phyloP scores from a whole-genome alignment of 2,888 invertebrate genomes.

The Drosophila austrosaltans region DNA sequence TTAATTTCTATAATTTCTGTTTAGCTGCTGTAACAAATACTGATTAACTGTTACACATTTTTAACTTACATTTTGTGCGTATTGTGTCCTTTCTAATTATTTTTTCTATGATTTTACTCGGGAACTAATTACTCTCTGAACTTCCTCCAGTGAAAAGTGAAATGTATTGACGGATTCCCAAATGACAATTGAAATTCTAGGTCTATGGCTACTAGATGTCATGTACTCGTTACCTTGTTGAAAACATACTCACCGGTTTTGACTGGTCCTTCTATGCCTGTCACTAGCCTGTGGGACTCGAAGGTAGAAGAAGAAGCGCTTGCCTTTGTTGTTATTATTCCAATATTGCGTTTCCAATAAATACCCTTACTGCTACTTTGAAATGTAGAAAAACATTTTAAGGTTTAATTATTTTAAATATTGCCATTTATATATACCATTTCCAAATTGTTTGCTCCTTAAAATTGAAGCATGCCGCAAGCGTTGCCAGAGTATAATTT shows the following conservation, averaged over 20 bases:
- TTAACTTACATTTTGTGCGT: conserved; percentile 36
- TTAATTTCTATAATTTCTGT: conserved; percentile 17
- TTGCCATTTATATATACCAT: neutral
- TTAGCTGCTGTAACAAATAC: conserved; percentile 6
- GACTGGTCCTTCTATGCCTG: neutral
- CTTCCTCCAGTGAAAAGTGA: conserved; percentile 42
- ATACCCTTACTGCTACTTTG: neutral
- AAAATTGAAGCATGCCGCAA: neutral
- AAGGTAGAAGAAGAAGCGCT: conserved; percentile 32
- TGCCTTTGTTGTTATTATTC: conserved; percentile 25
- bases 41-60: conserved; percentile 9
- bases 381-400: neutral
- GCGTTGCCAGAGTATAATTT: neutral
- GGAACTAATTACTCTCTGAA: conserved; percentile 30
- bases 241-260: conserved; percentile 8
- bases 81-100: neutral
- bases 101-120: conserved; percentile 54
- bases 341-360: neutral
- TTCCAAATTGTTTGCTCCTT: neutral
- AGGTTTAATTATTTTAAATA: neutral
- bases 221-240: conserved; percentile 9
- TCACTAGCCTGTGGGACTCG: neutral
- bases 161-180: conserved; percentile 46
- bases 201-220: conserved; percentile 45
- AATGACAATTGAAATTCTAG: conserved; percentile 47